These are phyloP conservation scores for Cassiopea andromeda DNA, from an alignment of 30 jellyfish, hydroid and myxozoan genomes.

Conservation along the genomic window DNA sequence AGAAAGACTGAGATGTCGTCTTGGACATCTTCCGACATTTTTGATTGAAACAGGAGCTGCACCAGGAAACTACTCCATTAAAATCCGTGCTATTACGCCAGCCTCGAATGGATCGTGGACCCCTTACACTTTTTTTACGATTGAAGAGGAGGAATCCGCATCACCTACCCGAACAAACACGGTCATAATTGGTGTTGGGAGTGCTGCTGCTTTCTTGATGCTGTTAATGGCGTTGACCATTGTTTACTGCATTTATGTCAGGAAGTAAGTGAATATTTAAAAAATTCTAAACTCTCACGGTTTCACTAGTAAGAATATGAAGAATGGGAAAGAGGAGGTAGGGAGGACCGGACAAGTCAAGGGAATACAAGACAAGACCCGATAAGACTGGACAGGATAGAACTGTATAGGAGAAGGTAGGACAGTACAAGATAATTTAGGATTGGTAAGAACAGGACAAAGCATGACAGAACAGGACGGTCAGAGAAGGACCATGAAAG, in stretches of 20 bases:
- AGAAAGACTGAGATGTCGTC: conserved; percentile 81
- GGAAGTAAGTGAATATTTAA: conserved; percentile 61
- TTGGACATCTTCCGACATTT: conserved; percentile 73
- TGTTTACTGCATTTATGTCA: conserved; percentile 77
- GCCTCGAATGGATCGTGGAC: conserved; percentile 99
- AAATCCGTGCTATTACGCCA: conserved; percentile 94
- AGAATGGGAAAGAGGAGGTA: too few relatives aligned
- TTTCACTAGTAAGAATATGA: too few relatives aligned
- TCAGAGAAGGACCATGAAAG: too few relatives aligned
- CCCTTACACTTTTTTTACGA: conserved; percentile 47
- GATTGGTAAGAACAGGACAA: too few relatives aligned
- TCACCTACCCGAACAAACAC: conserved; percentile 30
- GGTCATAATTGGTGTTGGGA: conserved; percentile 78
- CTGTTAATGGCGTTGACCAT: conserved; percentile 66
- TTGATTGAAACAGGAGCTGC: conserved; percentile 60
- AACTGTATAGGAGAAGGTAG: too few relatives aligned
- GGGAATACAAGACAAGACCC: too few relatives aligned
- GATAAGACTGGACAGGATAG: too few relatives aligned
- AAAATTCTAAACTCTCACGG: too few relatives aligned
- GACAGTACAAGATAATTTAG: too few relatives aligned
- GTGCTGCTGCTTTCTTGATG: conserved; percentile 76
- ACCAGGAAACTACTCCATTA: conserved; percentile 82
- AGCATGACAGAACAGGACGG: too few relatives aligned
- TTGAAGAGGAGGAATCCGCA: conserved; percentile 37
- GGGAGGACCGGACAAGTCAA: too few relatives aligned